These are phyloP conservation scores for Parasteatoda tepidariorum DNA, from an alignment of 1,140 invertebrate species.

Conservation along the genomic window DNA sequence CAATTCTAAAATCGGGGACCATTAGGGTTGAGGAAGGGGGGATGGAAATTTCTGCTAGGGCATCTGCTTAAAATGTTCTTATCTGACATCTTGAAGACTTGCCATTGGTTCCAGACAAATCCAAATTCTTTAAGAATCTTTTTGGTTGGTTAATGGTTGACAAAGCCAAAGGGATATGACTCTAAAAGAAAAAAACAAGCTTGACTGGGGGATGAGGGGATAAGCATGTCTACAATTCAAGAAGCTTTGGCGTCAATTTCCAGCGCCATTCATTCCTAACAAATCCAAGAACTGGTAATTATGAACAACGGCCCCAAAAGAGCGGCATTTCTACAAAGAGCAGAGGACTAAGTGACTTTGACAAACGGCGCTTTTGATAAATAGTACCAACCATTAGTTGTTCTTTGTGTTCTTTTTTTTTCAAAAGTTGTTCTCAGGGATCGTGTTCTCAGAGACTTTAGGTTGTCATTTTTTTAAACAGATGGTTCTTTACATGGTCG, in stretches of 20 bases:
- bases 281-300: conserved; percentile 39
- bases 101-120: conserved; percentile 25
- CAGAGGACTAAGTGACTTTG: neutral
- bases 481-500: neutral
- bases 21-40: neutral
- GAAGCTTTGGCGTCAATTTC: conserved; percentile 43
- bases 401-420: conserved; percentile 25
- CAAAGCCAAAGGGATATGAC: neutral
- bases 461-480: neutral
- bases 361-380: conserved; percentile 10
- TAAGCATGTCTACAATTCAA: conserved; percentile 22
- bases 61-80: neutral
- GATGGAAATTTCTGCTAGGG: conserved; percentile 7
- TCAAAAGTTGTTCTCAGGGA: neutral
- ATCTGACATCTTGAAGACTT: neutral
- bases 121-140: conserved; percentile 13
- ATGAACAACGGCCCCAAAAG: neutral
- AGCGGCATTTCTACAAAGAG: conserved; percentile 14
- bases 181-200: neutral
- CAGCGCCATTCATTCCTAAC: conserved; percentile 4
- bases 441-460: conserved; percentile 8
- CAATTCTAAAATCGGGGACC: neutral
- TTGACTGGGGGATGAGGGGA: neutral
- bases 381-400: conserved; percentile 15
- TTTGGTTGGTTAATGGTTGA: conserved; percentile 20